These are phyloP conservation scores for Whitmania pigra DNA, from an alignment of 1,140 invertebrate species.

Conservation along the genomic window DNA sequence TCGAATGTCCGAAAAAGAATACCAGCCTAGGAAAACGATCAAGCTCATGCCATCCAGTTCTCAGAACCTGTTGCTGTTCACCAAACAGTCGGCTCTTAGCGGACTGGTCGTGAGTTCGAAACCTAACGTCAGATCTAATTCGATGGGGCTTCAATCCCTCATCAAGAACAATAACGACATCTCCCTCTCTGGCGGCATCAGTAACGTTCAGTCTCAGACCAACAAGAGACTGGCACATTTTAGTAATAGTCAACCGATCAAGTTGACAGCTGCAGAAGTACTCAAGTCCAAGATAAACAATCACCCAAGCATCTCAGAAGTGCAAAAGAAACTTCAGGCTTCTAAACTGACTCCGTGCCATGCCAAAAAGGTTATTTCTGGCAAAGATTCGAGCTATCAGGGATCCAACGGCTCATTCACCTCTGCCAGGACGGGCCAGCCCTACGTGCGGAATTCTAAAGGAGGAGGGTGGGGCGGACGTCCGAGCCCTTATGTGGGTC, in stretches of 20 bases:
- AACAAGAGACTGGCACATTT: not conserved
- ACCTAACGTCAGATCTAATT: not conserved
- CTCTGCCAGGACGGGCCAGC: not conserved
- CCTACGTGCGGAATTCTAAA: not conserved
- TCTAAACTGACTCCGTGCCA: too few relatives aligned
- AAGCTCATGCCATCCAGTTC: conserved; percentile 4
- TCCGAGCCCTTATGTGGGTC: not conserved
- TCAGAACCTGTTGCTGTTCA: not conserved
- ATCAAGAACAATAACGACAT: conserved; percentile 3
- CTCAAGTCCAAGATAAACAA: conserved; percentile 6
- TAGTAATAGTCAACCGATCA: not conserved
- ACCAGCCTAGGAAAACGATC: not conserved
- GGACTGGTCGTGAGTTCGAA: conserved; percentile 6
- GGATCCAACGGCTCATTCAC: not conserved
- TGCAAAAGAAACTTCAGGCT: not conserved
- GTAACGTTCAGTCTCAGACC: not conserved
- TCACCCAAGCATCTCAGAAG: not conserved
- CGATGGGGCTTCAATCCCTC: not conserved
- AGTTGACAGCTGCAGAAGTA: not conserved
- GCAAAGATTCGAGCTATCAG: too few relatives aligned
- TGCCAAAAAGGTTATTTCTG: too few relatives aligned
- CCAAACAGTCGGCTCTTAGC: not conserved
- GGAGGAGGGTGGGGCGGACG: not conserved
- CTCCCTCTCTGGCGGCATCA: not conserved
- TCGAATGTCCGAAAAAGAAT: too few relatives aligned